Base-by-base conservation (phyloP, 2,113 vertebrate genomes). In the Theristicus caerulescens region DNA sequence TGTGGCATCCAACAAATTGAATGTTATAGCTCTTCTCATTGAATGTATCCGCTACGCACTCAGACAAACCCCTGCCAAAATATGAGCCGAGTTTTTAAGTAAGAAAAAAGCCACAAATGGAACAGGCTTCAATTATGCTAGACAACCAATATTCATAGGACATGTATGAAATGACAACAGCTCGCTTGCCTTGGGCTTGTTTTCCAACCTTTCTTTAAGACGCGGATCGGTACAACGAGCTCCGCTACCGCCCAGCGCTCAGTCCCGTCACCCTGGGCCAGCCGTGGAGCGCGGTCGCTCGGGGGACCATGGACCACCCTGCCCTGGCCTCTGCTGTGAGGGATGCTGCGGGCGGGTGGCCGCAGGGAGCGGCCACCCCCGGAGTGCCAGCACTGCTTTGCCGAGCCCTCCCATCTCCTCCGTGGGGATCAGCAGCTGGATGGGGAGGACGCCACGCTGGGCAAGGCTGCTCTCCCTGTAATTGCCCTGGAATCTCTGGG, bases 1-100 rank as follows among this genome's bases (percentile, higher is more conserved):
- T 97, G 98, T 97, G 98, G 97, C 97, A 97, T 97, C 97, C 97
- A 98, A 97, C 97, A 98, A 98, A 99, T 92, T 96, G 97, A 93
- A 98, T 87, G 97, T 98, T 98, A 92, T 78, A 98, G 97, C 97
- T 98, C 97, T 97, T 96, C 80, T 91, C 77, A 42, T 4, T 93
- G 95, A 97, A 94, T 15, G 70, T 8, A 90, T 91, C 95, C 17
- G 21, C 93, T 54, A 7, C 2, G 3, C 26, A 2, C 94, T 94
- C 86, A 51, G 79, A 94, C 93, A 77, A 94, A 91, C 55, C 61
- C 64, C 92, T 94, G 92, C 86, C 94, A 90, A 86, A 93, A 85
- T 64, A 86, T 1, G 59, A 89, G 86, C 62, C 69, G 54, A 69
- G 42, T 49, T 85, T 93, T 94, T 59, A 91, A 94, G 85, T 67